A percentile compares a stretch with the other conserved stretches of the same genome.
Conservation (phyloP, 1,140 invertebrate species). For the Heliconius himera region DNA sequence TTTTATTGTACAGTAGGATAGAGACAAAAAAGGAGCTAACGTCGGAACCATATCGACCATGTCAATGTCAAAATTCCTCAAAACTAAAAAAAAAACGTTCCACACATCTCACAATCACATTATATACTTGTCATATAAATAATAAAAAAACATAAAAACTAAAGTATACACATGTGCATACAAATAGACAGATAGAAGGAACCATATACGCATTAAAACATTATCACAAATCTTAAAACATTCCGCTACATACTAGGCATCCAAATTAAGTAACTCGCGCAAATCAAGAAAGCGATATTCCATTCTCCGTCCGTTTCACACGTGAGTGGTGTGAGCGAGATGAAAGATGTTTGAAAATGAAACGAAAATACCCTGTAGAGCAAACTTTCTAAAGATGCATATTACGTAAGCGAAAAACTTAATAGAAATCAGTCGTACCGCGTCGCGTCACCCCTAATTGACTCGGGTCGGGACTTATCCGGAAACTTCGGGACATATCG, state of each 20-base stretch:
- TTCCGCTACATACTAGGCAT: not conserved
- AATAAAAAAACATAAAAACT: conserved; percentile 28
- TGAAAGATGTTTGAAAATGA: not conserved
- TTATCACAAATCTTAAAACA: conserved; percentile 27
- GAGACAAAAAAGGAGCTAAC: not conserved
- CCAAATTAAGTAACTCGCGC: conserved; percentile 15
- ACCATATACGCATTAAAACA: conserved; percentile 24
- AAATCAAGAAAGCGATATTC: conserved; percentile 27
- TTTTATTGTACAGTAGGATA: not conserved
- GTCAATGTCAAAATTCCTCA: not conserved
- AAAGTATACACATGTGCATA: conserved; percentile 17
- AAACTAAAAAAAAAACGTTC: not conserved
- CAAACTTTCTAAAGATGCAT: conserved; percentile 26
- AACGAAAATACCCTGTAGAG: conserved; percentile 31
- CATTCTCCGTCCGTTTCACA: not conserved
- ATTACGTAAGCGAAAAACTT: conserved; percentile 20
- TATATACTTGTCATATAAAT: conserved; percentile 3
- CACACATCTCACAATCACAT: not conserved
- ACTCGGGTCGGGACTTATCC: conserved; percentile 10
- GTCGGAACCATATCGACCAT: conserved; percentile 15
- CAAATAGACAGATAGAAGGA: conserved; percentile 19
- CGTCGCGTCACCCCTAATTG: conserved; percentile 45
- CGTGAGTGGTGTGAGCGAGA: not conserved
- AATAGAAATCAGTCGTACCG: conserved; percentile 46
- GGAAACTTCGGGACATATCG: no score